phyloP scores from a whole-genome alignment of 2,113 vertebrate genomes.

The Planiliza haematocheilus region DNA sequence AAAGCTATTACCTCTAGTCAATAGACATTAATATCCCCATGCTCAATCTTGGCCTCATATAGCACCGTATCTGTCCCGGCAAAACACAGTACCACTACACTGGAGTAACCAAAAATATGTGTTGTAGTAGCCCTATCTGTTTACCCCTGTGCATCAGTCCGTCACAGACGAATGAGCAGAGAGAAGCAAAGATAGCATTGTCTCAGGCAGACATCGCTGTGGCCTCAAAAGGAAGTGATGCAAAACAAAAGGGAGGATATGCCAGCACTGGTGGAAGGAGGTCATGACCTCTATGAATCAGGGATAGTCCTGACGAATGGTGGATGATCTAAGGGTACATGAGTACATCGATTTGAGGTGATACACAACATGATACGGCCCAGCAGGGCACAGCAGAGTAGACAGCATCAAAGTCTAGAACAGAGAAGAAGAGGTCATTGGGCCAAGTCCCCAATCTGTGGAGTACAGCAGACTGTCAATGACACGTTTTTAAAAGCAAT shows the following conservation, averaged over 20 bases:
- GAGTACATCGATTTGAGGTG: slow-evolving; percentile 56
- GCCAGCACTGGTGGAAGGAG: slow-evolving; percentile 32
- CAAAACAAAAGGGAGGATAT: slow-evolving; percentile 47
- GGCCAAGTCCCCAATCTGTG: slow-evolving; percentile 17
- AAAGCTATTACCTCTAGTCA: slow-evolving; percentile 78
- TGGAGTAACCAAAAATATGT: slow-evolving; percentile 67
- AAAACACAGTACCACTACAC: slow-evolving; percentile 42
- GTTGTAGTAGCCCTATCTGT: slow-evolving; percentile 62
- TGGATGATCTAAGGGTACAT: slow-evolving; percentile 50
- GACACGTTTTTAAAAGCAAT: neutral
- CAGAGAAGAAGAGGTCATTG: slow-evolving; percentile 25
- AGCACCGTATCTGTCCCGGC: slow-evolving; percentile 38
- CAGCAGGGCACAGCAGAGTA: slow-evolving; percentile 45
- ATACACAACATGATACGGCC: slow-evolving; percentile 40
- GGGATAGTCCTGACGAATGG: slow-evolving; percentile 30
- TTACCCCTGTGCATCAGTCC: slow-evolving; percentile 68
- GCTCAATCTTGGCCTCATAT: slow-evolving; percentile 65
- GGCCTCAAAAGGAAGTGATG: slow-evolving; percentile 68
- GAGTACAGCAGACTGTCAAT: neutral
- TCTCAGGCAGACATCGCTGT: slow-evolving; percentile 46
- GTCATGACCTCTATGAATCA: slow-evolving; percentile 67
- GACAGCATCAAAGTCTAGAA: slow-evolving; percentile 45
- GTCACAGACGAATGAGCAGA: slow-evolving; percentile 58
- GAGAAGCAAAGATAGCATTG: slow-evolving; percentile 64
- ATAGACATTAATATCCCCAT: slow-evolving; percentile 78